Percentiles rank a stretch among this genome's conserved stretches.
Conservation (phyloP, 2,113 vertebrate species). For the Lipophrys pholis region DNA sequence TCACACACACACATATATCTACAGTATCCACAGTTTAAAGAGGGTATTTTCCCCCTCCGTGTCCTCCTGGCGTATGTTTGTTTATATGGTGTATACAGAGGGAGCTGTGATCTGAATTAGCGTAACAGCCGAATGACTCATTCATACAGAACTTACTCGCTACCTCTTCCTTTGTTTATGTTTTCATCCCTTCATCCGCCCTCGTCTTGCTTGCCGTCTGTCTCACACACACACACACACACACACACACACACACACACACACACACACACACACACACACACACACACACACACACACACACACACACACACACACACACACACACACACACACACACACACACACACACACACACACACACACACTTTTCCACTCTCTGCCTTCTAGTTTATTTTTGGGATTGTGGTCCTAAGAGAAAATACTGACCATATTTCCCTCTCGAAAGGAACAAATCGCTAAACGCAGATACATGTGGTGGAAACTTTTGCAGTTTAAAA, state of each 20-base stretch:
- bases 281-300: too few relatives aligned
- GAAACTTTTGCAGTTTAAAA: neutral
- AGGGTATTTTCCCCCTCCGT: constrained; percentile 55
- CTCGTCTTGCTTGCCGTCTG: constrained; percentile 38
- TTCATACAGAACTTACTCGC: constrained; percentile 48
- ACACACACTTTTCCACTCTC: neutral
- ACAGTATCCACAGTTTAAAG: constrained; percentile 41
- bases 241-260: too few relatives aligned
- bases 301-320: too few relatives aligned
- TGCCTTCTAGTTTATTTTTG: constrained; percentile 34
- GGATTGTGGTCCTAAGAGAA: constrained; percentile 22
- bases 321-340: too few relatives aligned
- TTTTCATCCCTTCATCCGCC: constrained; percentile 59
- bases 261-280: too few relatives aligned
- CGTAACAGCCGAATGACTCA: constrained; percentile 60
- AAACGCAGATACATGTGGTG: constrained; percentile 32
- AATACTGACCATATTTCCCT: neutral
- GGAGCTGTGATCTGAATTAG: constrained; percentile 67
- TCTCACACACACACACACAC: neutral
- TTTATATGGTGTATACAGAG: constrained; percentile 66
- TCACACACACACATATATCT: constrained; percentile 8
- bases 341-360: too few relatives aligned
- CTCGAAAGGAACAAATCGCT: constrained; percentile 32
- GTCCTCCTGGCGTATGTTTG: constrained; percentile 51
- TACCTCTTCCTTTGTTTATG: constrained; percentile 64